Base-by-base conservation (phyloP, 1,140 invertebrate species). In the Drosophila repleta region DNA sequence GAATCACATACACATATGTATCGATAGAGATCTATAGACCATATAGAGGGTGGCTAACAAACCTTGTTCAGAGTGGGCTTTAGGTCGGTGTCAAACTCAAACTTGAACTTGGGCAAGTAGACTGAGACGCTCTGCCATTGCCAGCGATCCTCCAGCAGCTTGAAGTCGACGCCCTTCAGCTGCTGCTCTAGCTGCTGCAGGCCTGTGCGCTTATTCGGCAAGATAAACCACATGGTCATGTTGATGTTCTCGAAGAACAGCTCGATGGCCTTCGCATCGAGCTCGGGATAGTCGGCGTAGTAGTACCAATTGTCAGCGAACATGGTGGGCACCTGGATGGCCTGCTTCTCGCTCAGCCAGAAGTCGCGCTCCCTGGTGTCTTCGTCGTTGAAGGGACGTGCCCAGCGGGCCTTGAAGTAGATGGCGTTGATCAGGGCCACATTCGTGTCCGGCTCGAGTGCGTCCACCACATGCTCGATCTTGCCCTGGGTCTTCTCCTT, bases 361-460 rank as follows among this genome's bases (percentile, higher is more conserved):
- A 96, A 96, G 37, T 92, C 76, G 52, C 91, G 90, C 6, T 92
- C 80, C 10, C 73, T 73, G 0, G 96, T 96, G 1, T 78, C 52
- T 4, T 90, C 70, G 26, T 90, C 76, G 65, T 93, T 78, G 77
- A 96, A 96, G 69, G 93, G 93, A 29, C 91, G 77, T 41, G 92
- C 80, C 96, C 96, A 96, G 29, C 92, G 91, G n/a, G 95, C 95
- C 92, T 96, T 95, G 90, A 95, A 96, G 90, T 95, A 95, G 39
- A 95, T 92, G n/a, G 95, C 94, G 90, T 96, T 96, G 53, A 93
- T 93, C 51, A 94, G 92, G 65, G 95, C 93, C 78, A 94, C 88
- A 45, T 68, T 92, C 75, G 93, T 94, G 39, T 92, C 71, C 8
- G 66, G 56, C 43, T 76, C 81, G 0, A 94, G 66, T 21, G 85